Evolutionary conservation across 2,888 invertebrate species (phyloP).

Genomic region (Ichneumoninae sp.): DNA sequence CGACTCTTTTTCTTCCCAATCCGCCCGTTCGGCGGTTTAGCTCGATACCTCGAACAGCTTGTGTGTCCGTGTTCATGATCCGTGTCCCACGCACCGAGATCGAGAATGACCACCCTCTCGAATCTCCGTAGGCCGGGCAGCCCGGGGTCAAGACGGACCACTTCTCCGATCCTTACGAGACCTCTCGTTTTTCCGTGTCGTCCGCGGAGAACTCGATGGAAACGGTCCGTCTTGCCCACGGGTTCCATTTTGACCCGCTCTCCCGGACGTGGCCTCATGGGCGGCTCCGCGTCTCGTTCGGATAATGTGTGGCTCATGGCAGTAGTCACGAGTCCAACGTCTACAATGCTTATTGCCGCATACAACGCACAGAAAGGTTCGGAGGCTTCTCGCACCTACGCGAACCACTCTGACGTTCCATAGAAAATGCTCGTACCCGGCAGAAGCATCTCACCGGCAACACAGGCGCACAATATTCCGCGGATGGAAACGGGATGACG

Average conservation of each 20-base stretch:
- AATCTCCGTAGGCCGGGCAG: background rate
- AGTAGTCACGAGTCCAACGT: slow-evolving; percentile 19
- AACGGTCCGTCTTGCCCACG: background rate
- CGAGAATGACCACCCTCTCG: background rate
- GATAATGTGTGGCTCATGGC: background rate
- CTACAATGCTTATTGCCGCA: slow-evolving; percentile 34
- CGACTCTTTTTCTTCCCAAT: slow-evolving; percentile 43
- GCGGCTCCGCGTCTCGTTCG: background rate
- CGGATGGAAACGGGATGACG: slow-evolving; percentile 69
- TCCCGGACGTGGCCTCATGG: background rate
- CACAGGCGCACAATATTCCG: slow-evolving; percentile 51
- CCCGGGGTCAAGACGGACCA: background rate
- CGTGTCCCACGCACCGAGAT: slow-evolving; percentile 53
- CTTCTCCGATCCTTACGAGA: background rate
- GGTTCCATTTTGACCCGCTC: background rate
- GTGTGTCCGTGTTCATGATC: slow-evolving; percentile 53
- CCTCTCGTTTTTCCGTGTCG: background rate
- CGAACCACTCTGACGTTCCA: slow-evolving; percentile 48
- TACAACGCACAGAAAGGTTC: slow-evolving; percentile 41
- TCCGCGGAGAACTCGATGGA: background rate
- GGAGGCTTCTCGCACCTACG: slow-evolving; percentile 58
- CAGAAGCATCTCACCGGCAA: slow-evolving; percentile 26
- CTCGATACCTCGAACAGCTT: slow-evolving; percentile 55
- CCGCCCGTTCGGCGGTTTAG: slow-evolving; percentile 16
- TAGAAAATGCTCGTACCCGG: slow-evolving; percentile 27